These are phyloP conservation scores for Exephanes ischioxanthus DNA, from an alignment of 2,888 invertebrate species.

Conservation along the genomic window DNA sequence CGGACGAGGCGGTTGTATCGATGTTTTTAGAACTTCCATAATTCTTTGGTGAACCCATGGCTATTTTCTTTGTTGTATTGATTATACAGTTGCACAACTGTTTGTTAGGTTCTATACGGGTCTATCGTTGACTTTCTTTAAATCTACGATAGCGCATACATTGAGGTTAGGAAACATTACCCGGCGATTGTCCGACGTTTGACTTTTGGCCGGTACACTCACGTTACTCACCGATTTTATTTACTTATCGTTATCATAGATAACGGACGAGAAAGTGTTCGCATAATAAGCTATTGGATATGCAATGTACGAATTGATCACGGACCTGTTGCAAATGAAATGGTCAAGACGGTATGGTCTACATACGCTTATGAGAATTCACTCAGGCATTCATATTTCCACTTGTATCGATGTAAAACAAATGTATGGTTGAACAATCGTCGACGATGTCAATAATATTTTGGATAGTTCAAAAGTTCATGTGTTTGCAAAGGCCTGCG, in stretches of 20 bases:
- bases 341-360: no score
- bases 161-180: background rate
- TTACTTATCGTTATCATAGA: background rate
- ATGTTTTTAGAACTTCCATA: background rate
- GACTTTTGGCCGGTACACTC: background rate
- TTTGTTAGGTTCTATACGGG: background rate
- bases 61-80: background rate
- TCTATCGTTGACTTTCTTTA: background rate
- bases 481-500: no score
- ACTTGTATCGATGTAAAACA: background rate
- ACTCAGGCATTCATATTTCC: background rate
- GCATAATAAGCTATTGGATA: background rate
- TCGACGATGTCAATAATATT: background rate
- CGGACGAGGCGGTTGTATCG: background rate
- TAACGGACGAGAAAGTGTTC: background rate
- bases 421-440: background rate
- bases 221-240: background rate
- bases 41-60: slow-evolving; percentile 20
- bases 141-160: background rate
- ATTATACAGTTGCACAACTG: background rate
- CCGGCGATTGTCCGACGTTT: no score
- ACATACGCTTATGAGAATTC: background rate
- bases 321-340: background rate
- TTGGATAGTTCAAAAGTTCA: no score
- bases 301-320: background rate